These are phyloP conservation scores for Sylvilagus bachmani DNA, from an alignment of 2,113 vertebrate species.

Conservation along the genomic window DNA sequence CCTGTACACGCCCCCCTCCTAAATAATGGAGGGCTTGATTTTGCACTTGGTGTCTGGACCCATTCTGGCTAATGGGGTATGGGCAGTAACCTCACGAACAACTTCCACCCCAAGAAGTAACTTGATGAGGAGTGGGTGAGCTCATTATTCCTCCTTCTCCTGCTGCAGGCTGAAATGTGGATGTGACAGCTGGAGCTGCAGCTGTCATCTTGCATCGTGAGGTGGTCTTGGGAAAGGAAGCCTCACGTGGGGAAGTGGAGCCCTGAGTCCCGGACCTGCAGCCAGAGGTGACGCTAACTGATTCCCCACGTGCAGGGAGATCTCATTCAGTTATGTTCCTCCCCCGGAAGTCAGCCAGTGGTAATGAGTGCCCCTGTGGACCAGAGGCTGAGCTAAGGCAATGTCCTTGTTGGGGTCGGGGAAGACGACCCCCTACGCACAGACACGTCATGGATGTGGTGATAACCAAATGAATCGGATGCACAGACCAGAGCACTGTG, in stretches of 20 bases:
- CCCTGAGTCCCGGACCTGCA: neutral
- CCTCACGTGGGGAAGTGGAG: neutral
- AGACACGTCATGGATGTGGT: neutral
- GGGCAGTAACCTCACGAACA: neutral
- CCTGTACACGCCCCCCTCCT: neutral
- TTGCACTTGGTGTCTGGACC: neutral
- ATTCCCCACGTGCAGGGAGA: neutral
- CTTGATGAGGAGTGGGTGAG: neutral
- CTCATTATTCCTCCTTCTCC: neutral
- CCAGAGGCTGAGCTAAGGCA: neutral
- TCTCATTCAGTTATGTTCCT: neutral
- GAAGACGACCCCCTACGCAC: too few species aligned
- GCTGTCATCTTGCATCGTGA: neutral
- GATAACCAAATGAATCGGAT: neutral
- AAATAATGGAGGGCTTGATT: neutral
- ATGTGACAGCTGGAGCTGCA: neutral
- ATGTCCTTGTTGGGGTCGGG: neutral
- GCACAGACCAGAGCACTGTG: rapidly evolving
- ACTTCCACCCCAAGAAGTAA: neutral
- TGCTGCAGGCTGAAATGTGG: neutral
- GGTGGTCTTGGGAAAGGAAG: neutral
- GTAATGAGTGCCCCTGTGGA: neutral
- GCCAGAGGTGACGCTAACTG: neutral
- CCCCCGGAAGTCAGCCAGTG: neutral
- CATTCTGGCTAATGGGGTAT: neutral